Evolutionary conservation across 2,888 invertebrate genomes (phyloP).

Genomic region (Congeria kusceri): DNA sequence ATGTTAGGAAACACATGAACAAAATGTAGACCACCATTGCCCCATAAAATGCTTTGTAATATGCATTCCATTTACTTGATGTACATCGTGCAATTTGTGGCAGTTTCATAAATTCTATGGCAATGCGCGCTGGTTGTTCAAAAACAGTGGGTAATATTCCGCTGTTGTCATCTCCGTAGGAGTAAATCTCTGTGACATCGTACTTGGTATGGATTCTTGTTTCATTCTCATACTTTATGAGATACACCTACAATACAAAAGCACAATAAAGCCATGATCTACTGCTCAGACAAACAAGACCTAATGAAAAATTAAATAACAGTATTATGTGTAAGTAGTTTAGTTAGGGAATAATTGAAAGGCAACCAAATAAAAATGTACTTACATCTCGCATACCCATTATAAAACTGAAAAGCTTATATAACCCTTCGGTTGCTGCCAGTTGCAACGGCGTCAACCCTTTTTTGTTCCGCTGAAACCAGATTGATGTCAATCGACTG

Average conservation of each 20-base stretch:
- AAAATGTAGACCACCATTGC: constrained; percentile 64
- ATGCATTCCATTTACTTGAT: constrained; percentile 67
- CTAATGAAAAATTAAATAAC: too few relatives aligned
- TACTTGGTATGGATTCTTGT: too few relatives aligned
- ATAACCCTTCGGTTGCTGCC: constrained; percentile 66
- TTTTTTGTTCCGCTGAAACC: constrained; percentile 68
- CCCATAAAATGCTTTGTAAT: constrained; percentile 55
- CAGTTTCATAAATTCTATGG: constrained; percentile 67
- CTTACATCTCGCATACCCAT: constrained; percentile 37
- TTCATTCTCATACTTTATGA: too few relatives aligned
- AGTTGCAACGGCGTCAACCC: constrained; percentile 68
- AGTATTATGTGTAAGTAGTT: too few relatives aligned
- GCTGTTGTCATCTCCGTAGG: too few relatives aligned
- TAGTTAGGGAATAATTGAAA: too few relatives aligned
- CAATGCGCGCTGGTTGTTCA: constrained; percentile 19
- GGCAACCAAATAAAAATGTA: too few relatives aligned
- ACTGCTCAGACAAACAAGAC: too few relatives aligned
- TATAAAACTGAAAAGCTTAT: constrained; percentile 65
- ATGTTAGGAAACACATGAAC: constrained; percentile 63
- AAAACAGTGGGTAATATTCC: too few relatives aligned
- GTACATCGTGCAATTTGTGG: constrained; percentile 64
- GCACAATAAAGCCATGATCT: too few relatives aligned
- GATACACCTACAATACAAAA: too few relatives aligned
- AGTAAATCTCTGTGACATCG: too few relatives aligned
- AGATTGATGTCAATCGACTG: constrained; percentile 19